Conservation (phyloP, 2,797 vertebrate species). For the Prionace glauca region DNA sequence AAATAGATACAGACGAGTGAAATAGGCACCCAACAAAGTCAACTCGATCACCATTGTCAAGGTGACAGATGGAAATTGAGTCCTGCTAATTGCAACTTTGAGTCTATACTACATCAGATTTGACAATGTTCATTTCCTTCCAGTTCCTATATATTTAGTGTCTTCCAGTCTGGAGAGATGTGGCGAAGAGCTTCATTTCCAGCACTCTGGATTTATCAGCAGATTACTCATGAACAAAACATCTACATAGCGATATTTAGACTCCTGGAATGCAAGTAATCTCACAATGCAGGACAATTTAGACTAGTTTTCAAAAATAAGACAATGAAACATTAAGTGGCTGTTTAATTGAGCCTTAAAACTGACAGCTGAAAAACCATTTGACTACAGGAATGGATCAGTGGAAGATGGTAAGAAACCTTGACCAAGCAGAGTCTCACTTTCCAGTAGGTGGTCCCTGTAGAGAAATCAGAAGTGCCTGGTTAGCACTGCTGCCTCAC, state of each 20-base stretch:
- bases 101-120: no score
- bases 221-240: no score
- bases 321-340: not conserved
- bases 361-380: not conserved
- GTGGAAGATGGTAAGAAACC: not conserved
- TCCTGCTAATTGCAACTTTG: no score
- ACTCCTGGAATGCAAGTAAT: not conserved
- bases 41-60: not conserved
- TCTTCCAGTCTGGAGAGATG: no score
- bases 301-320: not conserved
- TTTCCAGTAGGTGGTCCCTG: not conserved
- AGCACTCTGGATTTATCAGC: no score
- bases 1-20: not conserved
- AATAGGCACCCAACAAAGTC: not conserved
- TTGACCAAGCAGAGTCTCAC: not conserved
- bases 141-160: no score
- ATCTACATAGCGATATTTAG: no score
- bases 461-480: not conserved
- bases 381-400: not conserved
- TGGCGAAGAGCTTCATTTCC: no score
- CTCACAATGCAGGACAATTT: no score
- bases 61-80: no score
- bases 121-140: no score
- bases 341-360: not conserved
- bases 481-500: no score